Evolutionary conservation across 2,113 vertebrate genomes (phyloP).

Genomic region (Propithecus coquereli): DNA sequence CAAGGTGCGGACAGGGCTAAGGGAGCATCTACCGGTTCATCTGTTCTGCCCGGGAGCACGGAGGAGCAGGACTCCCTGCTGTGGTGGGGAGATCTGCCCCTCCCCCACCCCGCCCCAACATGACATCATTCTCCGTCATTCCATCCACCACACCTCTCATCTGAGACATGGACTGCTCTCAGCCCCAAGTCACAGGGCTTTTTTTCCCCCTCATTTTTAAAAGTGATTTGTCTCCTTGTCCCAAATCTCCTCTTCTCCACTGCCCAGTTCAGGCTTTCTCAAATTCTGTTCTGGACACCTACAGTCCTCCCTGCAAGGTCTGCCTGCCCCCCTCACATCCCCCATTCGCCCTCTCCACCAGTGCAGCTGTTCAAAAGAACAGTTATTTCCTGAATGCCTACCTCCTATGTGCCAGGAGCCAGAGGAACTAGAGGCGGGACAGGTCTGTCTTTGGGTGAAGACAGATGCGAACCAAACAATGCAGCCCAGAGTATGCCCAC

Average conservation of each 20-base stretch:
- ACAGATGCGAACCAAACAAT: neutral
- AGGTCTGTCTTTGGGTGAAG: neutral
- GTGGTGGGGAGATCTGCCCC: neutral
- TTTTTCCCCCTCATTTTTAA: neutral
- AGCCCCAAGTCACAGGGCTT: neutral
- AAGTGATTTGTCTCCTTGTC: neutral
- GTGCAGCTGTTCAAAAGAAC: neutral
- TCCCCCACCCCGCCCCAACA: neutral
- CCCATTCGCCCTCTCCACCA: neutral
- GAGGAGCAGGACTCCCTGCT: neutral
- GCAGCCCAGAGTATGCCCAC: neutral
- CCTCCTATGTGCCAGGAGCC: neutral
- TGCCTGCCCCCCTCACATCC: neutral
- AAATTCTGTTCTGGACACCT: neutral
- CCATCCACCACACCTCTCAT: neutral
- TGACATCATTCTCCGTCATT: neutral
- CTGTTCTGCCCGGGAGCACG: neutral
- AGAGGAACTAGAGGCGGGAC: neutral
- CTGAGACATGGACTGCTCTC: neutral
- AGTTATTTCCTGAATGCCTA: neutral
- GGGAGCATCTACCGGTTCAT: neutral
- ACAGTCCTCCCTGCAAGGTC: neutral
- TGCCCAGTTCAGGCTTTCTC: neutral
- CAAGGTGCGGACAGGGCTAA: fast-evolving
- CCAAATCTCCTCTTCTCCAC: neutral